Evolutionary conservation across 1,140 invertebrate species (phyloP), one percentile per base, ranked within the genome.

Genomic region (Pogonomyrmex barbatus): DNA sequence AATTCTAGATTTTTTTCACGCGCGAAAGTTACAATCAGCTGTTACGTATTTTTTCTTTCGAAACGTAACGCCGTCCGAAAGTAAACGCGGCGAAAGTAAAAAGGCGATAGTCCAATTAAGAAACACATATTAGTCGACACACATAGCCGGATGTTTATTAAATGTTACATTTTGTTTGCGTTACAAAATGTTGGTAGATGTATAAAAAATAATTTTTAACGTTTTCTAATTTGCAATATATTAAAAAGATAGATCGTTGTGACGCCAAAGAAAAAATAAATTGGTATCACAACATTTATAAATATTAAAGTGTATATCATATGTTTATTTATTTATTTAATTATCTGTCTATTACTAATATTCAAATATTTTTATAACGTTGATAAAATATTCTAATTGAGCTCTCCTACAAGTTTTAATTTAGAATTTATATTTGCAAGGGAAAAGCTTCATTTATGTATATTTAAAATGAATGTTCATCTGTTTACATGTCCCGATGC

Each of bases 11-110:
- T 45, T 67, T 67, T 1, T 67, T 24, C 3, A 65, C 17, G n/a
- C 24, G 9, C 63, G 10, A 45, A 67, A 67, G 9, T 8, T 45
- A 24, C 4, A n/a, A n/a, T 45, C 8, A 67, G 39, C 24, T 42
- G 9, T 67, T 67, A 67, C 63, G 63, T 67, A 45, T 24, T 45
- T 67, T 67, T 45, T n/a, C n/a, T 67, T 39, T 65, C n/a, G 9
- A 62, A 9, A 67, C 9, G n/a, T 67, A 24, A 67, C 45, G 39
- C 39, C 63, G 36, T 67, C 9, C 45, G 39, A 67, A 67, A 67
- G 63, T 45, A 42, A 24, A 2, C 24, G n/a, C n/a, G n/a, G 63
- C 39, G 39, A 67, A 67, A 67, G 39, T 45, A 24, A 67, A 67
- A 45, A 67, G 17, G n/a, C 12, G 63, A 67, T 6, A n/a, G 39